Percentiles rank a stretch among this genome's conserved stretches.
Evolutionary conservation across 2,888 invertebrate species (phyloP).

Genomic region (Micropterix aruncella): DNA sequence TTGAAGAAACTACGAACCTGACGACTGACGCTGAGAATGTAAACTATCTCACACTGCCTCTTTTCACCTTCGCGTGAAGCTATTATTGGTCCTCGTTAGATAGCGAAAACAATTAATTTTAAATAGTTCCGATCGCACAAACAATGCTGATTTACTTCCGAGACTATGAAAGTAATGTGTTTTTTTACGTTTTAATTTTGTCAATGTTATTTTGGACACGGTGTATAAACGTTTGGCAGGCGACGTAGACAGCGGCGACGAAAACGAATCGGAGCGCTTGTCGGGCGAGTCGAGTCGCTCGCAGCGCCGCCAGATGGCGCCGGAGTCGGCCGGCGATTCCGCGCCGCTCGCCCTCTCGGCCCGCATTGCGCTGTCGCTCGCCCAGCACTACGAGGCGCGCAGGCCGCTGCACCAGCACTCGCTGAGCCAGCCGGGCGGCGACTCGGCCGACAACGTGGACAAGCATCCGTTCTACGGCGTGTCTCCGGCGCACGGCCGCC

Average conservation of each 20-base stretch:
- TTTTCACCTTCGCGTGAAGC: too few relatives aligned
- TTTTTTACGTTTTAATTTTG: too few relatives aligned
- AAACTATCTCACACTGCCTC: too few relatives aligned
- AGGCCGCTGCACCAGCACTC: conserved; percentile 11
- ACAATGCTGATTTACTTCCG: too few relatives aligned
- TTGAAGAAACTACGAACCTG: too few relatives aligned
- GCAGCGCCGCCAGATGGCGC: conserved; percentile 16
- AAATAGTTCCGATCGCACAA: too few relatives aligned
- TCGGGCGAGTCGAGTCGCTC: conserved; percentile 30
- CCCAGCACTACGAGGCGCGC: background rate
- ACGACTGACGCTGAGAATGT: too few relatives aligned
- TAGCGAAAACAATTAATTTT: too few relatives aligned
- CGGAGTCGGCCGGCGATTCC: conserved; percentile 2
- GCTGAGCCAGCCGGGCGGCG: conserved; percentile 10
- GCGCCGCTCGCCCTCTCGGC: background rate
- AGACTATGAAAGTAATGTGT: too few relatives aligned
- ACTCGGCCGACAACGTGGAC: conserved; percentile 4
- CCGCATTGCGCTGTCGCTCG: conserved; percentile 4
- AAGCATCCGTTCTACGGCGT: conserved; percentile 16
- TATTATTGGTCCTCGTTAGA: too few relatives aligned
- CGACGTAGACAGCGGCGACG: conserved; percentile 71
- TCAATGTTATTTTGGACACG: too few relatives aligned
- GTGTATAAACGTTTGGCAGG: too few relatives aligned
- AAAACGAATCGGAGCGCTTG: conserved; percentile 43
- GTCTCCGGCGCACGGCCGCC: conserved; percentile 23